Evolutionary conservation across 2,888 invertebrate species (phyloP), one percentile per base, ranked within the genome.

Genomic region (Mactromeris polynyma): DNA sequence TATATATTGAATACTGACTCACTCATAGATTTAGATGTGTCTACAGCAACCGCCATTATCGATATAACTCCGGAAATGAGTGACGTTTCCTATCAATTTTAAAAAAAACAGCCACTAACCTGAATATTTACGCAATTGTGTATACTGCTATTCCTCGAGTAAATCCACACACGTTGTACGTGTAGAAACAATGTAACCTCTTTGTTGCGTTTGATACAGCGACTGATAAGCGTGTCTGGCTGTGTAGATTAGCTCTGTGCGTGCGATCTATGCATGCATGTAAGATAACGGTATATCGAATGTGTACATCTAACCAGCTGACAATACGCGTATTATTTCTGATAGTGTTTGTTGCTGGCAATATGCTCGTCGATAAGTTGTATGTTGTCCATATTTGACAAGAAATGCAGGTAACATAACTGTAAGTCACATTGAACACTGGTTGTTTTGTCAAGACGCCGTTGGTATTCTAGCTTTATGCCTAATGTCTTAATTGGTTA

Each of bases 161-260:
- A 64, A 64, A 64, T 64, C 58, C 58, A 9, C 26, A n/a, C 58
- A 64, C 58, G 6, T 9, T 26, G 58, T 26, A 6, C 26, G 26
- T 64, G 58, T 64, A 14, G 2, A 46, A 2, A 46, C 1, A 9
- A 46, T 14, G 26, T 64, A 26, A 9, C 26, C 26, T 64, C n/a
- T 64, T 64, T 26, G 26, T 64, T 64, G 58, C 58, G n/a, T 26
- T 11, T 26, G 58, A 64, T 64, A 11, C 26, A 64, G 58, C 26
- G 26, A 64, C 58, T 64, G 58, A 64, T 64, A 64, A 64, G 58
- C 58, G n/a, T 64, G 26, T 9, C 58, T 64, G 58, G 58, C 58
- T 64, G 58, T 26, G 26, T 64, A 64, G 58, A 64, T 26, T 64
- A 26, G 58, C 58, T 64, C 58, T 26, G 26, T 26, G n/a, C 9